Conservation (phyloP, 2,888 invertebrate genomes). For the Caradrina kadenii region DNA sequence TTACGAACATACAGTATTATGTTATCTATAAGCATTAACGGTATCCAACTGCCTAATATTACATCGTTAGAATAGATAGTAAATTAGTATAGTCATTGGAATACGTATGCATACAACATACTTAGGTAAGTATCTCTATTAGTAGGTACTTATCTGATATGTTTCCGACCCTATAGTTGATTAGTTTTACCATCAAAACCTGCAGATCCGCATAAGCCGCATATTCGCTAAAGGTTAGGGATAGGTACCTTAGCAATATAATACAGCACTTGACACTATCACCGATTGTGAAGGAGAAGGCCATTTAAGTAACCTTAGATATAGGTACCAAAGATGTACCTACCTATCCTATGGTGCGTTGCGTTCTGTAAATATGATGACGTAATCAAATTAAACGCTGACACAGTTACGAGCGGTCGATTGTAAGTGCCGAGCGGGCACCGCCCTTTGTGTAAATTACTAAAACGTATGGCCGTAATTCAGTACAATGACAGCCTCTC, state of each 20-base stretch:
- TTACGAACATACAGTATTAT: background rate
- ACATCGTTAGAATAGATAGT: background rate
- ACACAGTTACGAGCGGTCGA: slow-evolving; percentile 2
- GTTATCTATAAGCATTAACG: background rate
- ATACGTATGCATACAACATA: too few species aligned
- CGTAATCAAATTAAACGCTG: slow-evolving; percentile 5
- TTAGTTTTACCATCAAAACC: too few species aligned
- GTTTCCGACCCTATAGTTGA: too few species aligned
- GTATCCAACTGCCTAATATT: background rate
- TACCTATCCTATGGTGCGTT: background rate
- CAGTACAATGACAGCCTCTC: background rate
- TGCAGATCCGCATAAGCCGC: too few species aligned
- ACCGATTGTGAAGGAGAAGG: too few species aligned
- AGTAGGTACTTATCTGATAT: too few species aligned
- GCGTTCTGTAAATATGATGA: slow-evolving; percentile 3
- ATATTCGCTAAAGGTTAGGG: too few species aligned
- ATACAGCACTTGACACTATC: too few species aligned
- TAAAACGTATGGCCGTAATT: slow-evolving; percentile 10
- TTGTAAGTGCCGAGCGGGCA: background rate
- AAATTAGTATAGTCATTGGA: too few species aligned
- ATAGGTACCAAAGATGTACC: background rate
- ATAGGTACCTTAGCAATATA: too few species aligned
- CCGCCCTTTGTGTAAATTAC: slow-evolving; percentile 8
- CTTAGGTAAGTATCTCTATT: too few species aligned
- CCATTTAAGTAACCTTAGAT: background rate